phyloP scores from a whole-genome alignment of 2,888 invertebrate species.

The Caenorhabditis uteleia region DNA sequence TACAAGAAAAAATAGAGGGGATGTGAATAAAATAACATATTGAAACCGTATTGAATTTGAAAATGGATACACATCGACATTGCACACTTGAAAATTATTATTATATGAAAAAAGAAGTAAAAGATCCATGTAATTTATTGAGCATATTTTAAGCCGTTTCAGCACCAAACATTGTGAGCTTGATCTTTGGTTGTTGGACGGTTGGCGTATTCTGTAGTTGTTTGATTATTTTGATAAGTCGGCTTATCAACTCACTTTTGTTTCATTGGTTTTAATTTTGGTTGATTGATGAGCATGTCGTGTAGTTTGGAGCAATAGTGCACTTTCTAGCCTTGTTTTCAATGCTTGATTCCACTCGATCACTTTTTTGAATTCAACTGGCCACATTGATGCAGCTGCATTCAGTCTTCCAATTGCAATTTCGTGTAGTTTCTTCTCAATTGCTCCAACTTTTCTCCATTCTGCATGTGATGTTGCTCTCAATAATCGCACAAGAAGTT shows the following conservation, averaged over 20 bases:
- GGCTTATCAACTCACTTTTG: conserved; percentile 21
- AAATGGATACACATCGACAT: too few species aligned
- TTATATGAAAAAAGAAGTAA: too few species aligned
- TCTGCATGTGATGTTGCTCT: conserved; percentile 74
- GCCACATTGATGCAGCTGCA: conserved; percentile 77
- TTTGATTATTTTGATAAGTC: background rate
- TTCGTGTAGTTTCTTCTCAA: conserved; percentile 77
- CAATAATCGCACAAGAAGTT: conserved; percentile 86
- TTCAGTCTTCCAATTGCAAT: conserved; percentile 87
- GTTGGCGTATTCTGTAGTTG: conserved; percentile 23
- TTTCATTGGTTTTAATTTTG: conserved; percentile 34
- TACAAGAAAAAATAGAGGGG: too few species aligned
- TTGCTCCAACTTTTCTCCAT: conserved; percentile 72
- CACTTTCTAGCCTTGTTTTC: conserved; percentile 83
- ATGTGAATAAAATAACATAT: too few species aligned
- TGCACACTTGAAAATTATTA: too few species aligned
- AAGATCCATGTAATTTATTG: background rate
- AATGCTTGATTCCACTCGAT: conserved; percentile 85
- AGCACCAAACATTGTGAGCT: conserved; percentile 61
- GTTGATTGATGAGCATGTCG: conserved; percentile 34
- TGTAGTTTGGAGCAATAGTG: conserved; percentile 74
- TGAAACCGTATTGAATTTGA: too few species aligned
- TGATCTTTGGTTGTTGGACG: conserved; percentile 60
- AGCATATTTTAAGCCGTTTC: conserved; percentile 3
- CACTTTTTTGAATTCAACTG: conserved; percentile 56